Evolutionary conservation across 2,113 vertebrate genomes (phyloP).

Genomic region (Corydoras sp.): DNA sequence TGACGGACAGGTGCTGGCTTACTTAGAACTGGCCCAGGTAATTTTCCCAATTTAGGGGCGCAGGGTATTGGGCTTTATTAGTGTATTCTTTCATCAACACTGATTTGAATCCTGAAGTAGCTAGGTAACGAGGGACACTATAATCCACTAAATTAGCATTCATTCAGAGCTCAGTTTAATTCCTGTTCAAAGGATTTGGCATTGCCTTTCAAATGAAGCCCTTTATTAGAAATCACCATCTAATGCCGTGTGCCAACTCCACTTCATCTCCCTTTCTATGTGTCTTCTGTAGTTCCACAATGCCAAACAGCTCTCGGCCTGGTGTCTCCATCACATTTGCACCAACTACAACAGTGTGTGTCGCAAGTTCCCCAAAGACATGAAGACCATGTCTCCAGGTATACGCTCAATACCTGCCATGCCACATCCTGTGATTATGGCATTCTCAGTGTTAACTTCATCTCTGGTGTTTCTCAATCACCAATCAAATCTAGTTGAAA

Average conservation of each 20-base stretch:
- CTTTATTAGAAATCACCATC: constrained; percentile 29
- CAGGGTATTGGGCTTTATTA: neutral
- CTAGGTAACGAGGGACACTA: constrained; percentile 16
- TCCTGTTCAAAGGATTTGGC: constrained; percentile 34
- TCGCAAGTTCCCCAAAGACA: constrained; percentile 83
- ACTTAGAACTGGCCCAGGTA: constrained; percentile 84
- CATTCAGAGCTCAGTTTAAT: constrained; percentile 16
- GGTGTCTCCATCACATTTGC: constrained; percentile 89
- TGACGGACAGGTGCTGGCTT: constrained; percentile 78
- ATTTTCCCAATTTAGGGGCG: constrained; percentile 5
- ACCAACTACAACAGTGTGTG: constrained; percentile 88
- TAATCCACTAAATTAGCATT: constrained; percentile 31
- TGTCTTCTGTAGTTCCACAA: constrained; percentile 74
- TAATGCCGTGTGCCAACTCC: constrained; percentile 22
- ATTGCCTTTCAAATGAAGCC: constrained; percentile 37
- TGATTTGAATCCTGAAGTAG: constrained; percentile 20
- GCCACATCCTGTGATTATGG: too few relatives aligned
- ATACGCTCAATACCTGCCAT: constrained; percentile 20
- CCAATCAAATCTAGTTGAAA: too few relatives aligned
- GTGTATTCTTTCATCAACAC: constrained; percentile 12
- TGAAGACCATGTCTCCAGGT: constrained; percentile 85
- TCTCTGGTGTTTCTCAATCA: neutral
- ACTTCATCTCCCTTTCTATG: constrained; percentile 17
- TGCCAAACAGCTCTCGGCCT: constrained; percentile 74
- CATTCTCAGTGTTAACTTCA: neutral